Evolutionary conservation across 2,888 invertebrate genomes (phyloP).

Genomic region (Watsonalla cultraria): DNA sequence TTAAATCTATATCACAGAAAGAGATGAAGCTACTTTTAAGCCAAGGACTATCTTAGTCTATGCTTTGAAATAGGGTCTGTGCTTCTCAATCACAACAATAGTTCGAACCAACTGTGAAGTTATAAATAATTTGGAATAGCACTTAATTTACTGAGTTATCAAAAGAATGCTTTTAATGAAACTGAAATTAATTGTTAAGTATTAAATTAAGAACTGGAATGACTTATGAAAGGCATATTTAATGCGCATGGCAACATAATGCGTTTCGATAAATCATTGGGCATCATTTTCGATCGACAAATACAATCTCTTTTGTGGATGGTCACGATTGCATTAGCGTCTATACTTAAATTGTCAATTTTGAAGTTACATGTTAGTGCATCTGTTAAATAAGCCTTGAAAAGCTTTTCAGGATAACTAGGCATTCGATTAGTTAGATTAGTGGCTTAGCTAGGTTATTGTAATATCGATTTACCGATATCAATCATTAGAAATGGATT

Average conservation of each 20-base stretch:
- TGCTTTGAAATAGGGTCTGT: too few species aligned
- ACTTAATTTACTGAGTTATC: too few species aligned
- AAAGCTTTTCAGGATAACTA: not conserved
- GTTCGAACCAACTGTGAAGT: too few species aligned
- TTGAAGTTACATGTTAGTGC: constrained; percentile 12
- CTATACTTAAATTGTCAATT: constrained; percentile 19
- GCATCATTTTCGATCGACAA: constrained; percentile 10
- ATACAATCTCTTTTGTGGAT: constrained; percentile 22
- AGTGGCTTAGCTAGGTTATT: not conserved
- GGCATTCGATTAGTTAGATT: not conserved
- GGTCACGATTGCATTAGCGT: constrained; percentile 29
- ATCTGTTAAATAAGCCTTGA: constrained; percentile 13
- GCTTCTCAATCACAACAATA: too few species aligned
- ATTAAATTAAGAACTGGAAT: not conserved
- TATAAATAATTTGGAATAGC: too few species aligned
- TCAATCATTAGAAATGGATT: too few species aligned
- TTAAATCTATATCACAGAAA: too few species aligned
- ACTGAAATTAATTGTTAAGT: not conserved
- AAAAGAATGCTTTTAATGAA: too few species aligned
- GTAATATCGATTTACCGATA: too few species aligned
- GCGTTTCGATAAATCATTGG: not conserved
- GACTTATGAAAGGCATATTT: not conserved
- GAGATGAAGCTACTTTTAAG: too few species aligned
- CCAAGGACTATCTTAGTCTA: too few species aligned
- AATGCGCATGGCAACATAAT: not conserved